These are phyloP conservation scores for Rhinichthys klamathensis DNA, from an alignment of 2,113 vertebrate species.

Conservation along the genomic window DNA sequence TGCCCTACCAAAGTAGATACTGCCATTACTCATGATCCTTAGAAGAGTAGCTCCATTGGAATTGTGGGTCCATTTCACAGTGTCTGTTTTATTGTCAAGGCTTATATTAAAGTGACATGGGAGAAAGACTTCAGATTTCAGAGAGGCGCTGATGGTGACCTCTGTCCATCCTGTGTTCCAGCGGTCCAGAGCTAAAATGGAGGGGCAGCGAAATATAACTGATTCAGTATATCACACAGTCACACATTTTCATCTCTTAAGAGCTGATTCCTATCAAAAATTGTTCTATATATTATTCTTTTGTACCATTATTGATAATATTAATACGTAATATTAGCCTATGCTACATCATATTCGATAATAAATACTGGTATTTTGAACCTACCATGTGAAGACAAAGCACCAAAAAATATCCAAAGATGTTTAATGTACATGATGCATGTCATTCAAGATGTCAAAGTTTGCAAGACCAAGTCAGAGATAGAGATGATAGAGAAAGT, in stretches of 20 bases:
- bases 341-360: background rate
- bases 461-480: background rate
- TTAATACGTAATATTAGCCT: background rate
- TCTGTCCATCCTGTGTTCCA: conserved; percentile 12
- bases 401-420: conserved; percentile 35
- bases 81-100: rapidly evolving
- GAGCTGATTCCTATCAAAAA: background rate
- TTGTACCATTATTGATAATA: too few species aligned
- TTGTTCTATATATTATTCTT: background rate
- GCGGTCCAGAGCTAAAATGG: background rate
- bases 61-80: conserved; percentile 48
- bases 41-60: conserved; percentile 18
- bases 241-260: background rate
- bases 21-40: conserved; percentile 3
- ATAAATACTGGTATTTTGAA: background rate
- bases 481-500: background rate
- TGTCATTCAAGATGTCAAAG: conserved; percentile 12
- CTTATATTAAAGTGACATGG: conserved; percentile 51
- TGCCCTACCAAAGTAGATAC: conserved; percentile 51
- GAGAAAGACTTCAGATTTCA: conserved; percentile 65
- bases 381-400: conserved; percentile 58
- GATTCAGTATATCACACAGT: background rate
- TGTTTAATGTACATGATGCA: conserved; percentile 36
- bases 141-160: rapidly evolving
- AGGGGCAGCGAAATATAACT: background rate